These are phyloP conservation scores for Chalcosyrphus nemorum DNA, from an alignment of 2,888 invertebrate species.

Conservation along the genomic window DNA sequence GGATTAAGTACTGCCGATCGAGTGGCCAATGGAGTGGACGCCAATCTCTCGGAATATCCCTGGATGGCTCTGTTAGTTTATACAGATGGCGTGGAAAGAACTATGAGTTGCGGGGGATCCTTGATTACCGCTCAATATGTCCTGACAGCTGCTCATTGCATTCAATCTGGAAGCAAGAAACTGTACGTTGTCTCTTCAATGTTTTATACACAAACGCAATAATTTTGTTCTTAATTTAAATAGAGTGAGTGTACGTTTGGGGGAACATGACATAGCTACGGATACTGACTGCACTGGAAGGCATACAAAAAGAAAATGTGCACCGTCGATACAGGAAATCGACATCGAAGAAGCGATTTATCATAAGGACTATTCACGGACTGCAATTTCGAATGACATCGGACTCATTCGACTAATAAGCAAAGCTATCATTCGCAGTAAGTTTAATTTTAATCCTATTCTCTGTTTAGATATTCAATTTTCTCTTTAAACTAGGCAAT, in stretches of 20 bases:
- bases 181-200: constrained; percentile 56
- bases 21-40: constrained; percentile 85
- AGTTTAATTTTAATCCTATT: no score
- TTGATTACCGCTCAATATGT: constrained; percentile 74
- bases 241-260: constrained; percentile 81
- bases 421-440: neutral
- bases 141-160: constrained; percentile 75
- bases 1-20: constrained; percentile 83
- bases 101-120: constrained; percentile 77
- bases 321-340: constrained; percentile 81
- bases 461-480: neutral
- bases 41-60: constrained; percentile 86
- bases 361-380: constrained; percentile 82
- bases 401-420: neutral
- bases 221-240: neutral
- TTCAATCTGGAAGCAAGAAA: constrained; percentile 31
- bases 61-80: constrained; percentile 89
- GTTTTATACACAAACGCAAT: neutral
- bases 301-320: constrained; percentile 77
- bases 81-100: constrained; percentile 65
- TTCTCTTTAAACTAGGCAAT: neutral
- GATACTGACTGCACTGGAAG: constrained; percentile 78
- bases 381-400: neutral
- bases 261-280: constrained; percentile 79
- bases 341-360: constrained; percentile 79